phyloP scores from a whole-genome alignment of 1,140 invertebrate genomes.

The Papilio xuthus region DNA sequence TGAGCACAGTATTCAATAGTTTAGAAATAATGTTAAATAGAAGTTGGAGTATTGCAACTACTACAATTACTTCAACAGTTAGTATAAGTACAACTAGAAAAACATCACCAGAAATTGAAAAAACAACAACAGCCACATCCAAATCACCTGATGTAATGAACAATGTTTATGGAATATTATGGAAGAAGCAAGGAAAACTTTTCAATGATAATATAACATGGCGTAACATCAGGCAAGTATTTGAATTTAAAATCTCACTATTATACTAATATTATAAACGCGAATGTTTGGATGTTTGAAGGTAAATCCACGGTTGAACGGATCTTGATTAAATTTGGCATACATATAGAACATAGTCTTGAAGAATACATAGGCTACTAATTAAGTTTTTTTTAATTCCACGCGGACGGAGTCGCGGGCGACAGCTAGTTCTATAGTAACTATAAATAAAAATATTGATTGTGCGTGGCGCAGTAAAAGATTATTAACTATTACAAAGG shows the following conservation, averaged over 20 bases:
- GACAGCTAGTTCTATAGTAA: too few relatives aligned
- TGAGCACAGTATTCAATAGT: conserved; percentile 76
- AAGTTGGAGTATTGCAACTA: conserved; percentile 78
- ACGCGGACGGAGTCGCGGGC: too few relatives aligned
- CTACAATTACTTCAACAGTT: conserved; percentile 72
- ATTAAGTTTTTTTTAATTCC: too few relatives aligned
- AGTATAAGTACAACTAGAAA: conserved; percentile 72
- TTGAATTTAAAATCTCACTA: not conserved
- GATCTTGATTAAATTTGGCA: too few relatives aligned
- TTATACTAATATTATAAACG: too few relatives aligned
- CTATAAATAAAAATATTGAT: too few relatives aligned
- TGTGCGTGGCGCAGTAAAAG: too few relatives aligned
- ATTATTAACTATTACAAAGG: too few relatives aligned
- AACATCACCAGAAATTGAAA: conserved; percentile 56
- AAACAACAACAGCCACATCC: conserved; percentile 67
- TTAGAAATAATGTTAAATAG: conserved; percentile 78
- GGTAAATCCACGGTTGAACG: too few relatives aligned
- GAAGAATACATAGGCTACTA: too few relatives aligned
- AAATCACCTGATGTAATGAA: conserved; percentile 74
- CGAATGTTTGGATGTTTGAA: too few relatives aligned
- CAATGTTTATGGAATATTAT: conserved; percentile 77
- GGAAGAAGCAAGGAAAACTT: conserved; percentile 78
- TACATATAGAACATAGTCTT: too few relatives aligned
- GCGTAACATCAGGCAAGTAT: conserved; percentile 75
- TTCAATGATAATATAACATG: conserved; percentile 71